Base-by-base conservation (phyloP, 53 echinoderm and acorn worm genomes). In the Glandiceps talaboti region DNA sequence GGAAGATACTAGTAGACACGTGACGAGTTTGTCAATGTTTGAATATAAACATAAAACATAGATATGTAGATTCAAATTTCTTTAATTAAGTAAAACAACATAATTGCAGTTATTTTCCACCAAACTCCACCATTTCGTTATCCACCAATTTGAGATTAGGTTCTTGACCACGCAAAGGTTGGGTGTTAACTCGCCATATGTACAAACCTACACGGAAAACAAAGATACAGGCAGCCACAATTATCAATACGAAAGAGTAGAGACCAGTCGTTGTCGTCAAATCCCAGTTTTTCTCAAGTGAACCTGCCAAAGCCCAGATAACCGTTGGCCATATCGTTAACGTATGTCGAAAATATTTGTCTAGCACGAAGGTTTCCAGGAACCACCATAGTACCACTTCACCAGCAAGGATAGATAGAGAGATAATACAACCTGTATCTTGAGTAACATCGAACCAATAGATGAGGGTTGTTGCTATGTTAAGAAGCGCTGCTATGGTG, bases 321-420 rank as follows among this genome's bases (percentile, higher is more conserved):
- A 91, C 86, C 27, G 86, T 88, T 0, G 81, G 32, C 82, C 88
- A 94, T 27, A 85, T 83, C 0, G 87, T 85, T 76, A 88, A 85
- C 1, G 94, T 94, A 74, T 94, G 91, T 32, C 94, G 86, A 27
- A 91, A 82, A 76, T 84, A 89, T 1, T 82, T 83, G 25, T 94
- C 94, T 72, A 77, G 86, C 73, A 89, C 77, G 75, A 86, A 82
- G 1, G 78, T 82, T n/a, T 94, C 94, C 32, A 91, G 29, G 74
- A 86, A 45, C 32, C 86, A 83, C 75, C 87, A 94, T 30, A 91
- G 29, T 1, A 88, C 76, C 33, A 94, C 73, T 31, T 87, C 86
- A 25, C 81, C 64, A 12, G 82, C 79, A 29, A 94, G 87, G 25
- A 91, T 29, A 0, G 88, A 85, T 45, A 87, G 80, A 26, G 85